Percentiles rank a stretch among this genome's conserved stretches.
These are phyloP conservation scores for Microplitis deprimator DNA, from an alignment of 2,888 invertebrate genomes.

Conservation along the genomic window DNA sequence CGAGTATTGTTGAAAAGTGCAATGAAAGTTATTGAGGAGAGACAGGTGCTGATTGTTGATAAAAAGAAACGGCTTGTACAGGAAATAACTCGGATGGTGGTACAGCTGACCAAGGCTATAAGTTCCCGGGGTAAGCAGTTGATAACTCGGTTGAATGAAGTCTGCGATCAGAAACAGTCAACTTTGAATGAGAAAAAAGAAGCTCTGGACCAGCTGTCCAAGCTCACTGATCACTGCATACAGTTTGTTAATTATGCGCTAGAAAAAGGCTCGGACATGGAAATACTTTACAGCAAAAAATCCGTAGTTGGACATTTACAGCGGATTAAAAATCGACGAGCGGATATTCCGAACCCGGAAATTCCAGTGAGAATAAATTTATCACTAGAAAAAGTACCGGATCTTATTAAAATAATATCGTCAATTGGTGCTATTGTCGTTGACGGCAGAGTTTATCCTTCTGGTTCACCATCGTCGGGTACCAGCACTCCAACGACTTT, in stretches of 20 bases:
- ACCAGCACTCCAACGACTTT: conserved; percentile 57
- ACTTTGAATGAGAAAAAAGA: conserved; percentile 88
- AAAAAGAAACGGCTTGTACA: conserved; percentile 88
- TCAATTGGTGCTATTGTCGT: conserved; percentile 87
- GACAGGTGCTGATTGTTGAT: conserved; percentile 87
- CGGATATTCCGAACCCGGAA: conserved; percentile 91
- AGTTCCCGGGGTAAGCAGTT: conserved; percentile 87
- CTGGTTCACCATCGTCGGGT: conserved; percentile 62
- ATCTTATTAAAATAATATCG: conserved; percentile 84
- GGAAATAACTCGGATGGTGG: conserved; percentile 90
- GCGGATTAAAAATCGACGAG: conserved; percentile 85
- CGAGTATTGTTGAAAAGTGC: conserved; percentile 70
- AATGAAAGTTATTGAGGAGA: conserved; percentile 84
- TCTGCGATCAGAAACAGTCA: conserved; percentile 83
- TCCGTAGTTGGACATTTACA: conserved; percentile 80
- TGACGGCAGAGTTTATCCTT: conserved; percentile 85
- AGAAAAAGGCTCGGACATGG: conserved; percentile 86
- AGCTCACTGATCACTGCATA: conserved; percentile 91
- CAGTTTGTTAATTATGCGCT: conserved; percentile 86
- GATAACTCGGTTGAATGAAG: conserved; percentile 85
- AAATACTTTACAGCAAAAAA: conserved; percentile 87
- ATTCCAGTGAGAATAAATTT: conserved; percentile 88
- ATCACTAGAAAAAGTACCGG: conserved; percentile 85
- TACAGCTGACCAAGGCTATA: conserved; percentile 87
- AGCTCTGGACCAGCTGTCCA: conserved; percentile 85